Conservation (phyloP, 2,797 vertebrate genomes). For the Avahi laniger region DNA sequence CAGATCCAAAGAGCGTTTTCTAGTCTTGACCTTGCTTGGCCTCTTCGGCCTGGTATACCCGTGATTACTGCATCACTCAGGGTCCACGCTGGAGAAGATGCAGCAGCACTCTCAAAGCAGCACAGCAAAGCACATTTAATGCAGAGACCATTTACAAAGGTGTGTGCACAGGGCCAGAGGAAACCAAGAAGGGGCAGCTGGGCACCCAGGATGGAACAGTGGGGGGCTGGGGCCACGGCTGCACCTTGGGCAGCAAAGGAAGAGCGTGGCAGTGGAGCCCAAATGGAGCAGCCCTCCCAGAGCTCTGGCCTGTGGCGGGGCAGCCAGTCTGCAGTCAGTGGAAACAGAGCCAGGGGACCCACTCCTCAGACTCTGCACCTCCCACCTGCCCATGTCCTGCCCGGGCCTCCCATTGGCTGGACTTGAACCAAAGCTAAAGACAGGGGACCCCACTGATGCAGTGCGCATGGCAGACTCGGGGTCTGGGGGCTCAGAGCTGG, state of each 20-base stretch:
- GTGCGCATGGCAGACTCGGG: accelerated
- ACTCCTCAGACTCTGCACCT: accelerated
- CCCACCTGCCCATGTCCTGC: not conserved
- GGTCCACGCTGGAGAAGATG: not conserved
- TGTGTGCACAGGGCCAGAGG: too few species aligned
- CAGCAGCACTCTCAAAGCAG: not conserved
- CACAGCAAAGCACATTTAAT: accelerated
- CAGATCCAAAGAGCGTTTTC: accelerated
- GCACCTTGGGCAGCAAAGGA: not conserved
- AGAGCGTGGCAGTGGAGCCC: accelerated
- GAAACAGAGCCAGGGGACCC: not conserved
- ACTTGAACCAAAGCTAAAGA: not conserved
- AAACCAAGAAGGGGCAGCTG: not conserved
- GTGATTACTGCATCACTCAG: accelerated
- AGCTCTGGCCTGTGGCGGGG: not conserved
- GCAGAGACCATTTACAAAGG: accelerated
- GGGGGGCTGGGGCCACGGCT: accelerated
- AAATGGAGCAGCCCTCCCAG: not conserved
- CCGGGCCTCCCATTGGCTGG: accelerated
- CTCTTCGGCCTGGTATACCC: not conserved
- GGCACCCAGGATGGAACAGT: not conserved
- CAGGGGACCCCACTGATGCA: accelerated
- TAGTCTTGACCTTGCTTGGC: not conserved
- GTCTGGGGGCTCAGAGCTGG: not conserved
- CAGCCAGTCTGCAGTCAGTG: not conserved